Base-by-base conservation (phyloP, 2,888 invertebrate species). In the Conus canariensis region DNA sequence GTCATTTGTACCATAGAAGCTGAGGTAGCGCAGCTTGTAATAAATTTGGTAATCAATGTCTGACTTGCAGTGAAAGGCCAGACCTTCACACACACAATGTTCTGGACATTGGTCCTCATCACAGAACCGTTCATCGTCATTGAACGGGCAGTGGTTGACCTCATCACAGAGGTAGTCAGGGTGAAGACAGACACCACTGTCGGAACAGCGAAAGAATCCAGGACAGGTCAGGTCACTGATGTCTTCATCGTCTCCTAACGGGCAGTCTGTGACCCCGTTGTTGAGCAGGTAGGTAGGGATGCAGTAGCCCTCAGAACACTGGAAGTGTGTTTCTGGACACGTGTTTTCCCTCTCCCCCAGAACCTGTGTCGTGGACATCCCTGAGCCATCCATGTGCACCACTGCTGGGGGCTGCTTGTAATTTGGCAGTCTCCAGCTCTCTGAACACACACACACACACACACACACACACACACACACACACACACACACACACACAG, bases 91-190 rank as follows among this genome's bases (percentile, higher is more conserved):
- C 25, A 10, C 14, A n/a, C 90, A 90, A n/a, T 45, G 45, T 45
- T 70, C 16, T 6, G 59, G 3, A n/a, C 83, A 70, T 30, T 87
- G 80, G 0, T 22, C 6, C n/a, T 58, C 22, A 45, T 88, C 16
- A 25, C 91, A 91, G 25, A 88, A 87, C 5, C 45, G 8, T 59
- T 91, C 91, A 58, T 91, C 91, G 58, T 91, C 91, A 22, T 89
- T 90, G 60, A 89, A 64, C 0, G 91, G 89, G 45, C 91, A 91
- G 80, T 91, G 90, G 70, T 87, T 83, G 22, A 90, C 59, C 8
- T 89, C 91, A 56, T 91, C 91, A 77, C 91, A 91, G 7, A 91
- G 45, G 16, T 83, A 85, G 22, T 89, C 87, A 14, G 83, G 74
- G 85, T 90, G 90, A 25, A 91, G 85, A 85, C 91, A 91, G 7